Evolutionary conservation across 2,113 vertebrate species (phyloP).

Genomic region (Camelus bactrianus): DNA sequence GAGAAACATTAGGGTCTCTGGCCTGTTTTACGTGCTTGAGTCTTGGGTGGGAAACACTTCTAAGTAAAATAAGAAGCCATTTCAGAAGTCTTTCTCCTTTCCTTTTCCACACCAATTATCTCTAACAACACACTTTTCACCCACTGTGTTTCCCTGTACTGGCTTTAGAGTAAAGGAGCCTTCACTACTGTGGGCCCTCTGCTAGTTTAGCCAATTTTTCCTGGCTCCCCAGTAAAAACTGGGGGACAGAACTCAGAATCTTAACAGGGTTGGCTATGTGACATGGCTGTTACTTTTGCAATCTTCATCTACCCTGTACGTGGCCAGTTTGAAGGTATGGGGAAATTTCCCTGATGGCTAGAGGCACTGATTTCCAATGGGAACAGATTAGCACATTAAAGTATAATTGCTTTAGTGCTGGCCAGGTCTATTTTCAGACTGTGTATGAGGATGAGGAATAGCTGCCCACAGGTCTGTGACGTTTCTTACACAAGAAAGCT

Average conservation of each 20-base stretch:
- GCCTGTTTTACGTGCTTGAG: slow-evolving; percentile 31
- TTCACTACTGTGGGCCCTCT: not conserved
- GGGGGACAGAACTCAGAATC: not conserved
- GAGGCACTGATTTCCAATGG: not conserved
- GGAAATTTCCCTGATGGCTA: not conserved
- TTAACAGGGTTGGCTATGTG: not conserved
- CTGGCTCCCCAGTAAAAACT: slow-evolving; percentile 7
- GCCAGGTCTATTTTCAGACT: not conserved
- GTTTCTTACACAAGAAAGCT: slow-evolving; percentile 3
- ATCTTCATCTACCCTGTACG: not conserved
- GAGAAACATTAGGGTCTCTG: slow-evolving; percentile 42
- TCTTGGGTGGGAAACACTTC: slow-evolving; percentile 44
- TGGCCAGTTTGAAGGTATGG: not conserved
- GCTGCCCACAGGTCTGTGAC: not conserved
- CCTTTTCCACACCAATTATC: slow-evolving; percentile 23
- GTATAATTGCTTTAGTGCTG: not conserved
- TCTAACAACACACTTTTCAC: slow-evolving; percentile 59
- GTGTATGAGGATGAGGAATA: not conserved
- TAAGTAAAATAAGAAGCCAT: slow-evolving; percentile 54
- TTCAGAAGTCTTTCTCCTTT: slow-evolving; percentile 42
- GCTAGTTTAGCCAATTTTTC: not conserved
- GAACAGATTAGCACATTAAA: not conserved
- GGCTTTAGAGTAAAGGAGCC: slow-evolving; percentile 13
- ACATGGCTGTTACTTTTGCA: not conserved
- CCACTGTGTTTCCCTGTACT: not conserved